Evolutionary conservation across 2,888 invertebrate species (phyloP), one percentile per base, ranked within the genome.

Genomic region (Mactromeris polynyma): DNA sequence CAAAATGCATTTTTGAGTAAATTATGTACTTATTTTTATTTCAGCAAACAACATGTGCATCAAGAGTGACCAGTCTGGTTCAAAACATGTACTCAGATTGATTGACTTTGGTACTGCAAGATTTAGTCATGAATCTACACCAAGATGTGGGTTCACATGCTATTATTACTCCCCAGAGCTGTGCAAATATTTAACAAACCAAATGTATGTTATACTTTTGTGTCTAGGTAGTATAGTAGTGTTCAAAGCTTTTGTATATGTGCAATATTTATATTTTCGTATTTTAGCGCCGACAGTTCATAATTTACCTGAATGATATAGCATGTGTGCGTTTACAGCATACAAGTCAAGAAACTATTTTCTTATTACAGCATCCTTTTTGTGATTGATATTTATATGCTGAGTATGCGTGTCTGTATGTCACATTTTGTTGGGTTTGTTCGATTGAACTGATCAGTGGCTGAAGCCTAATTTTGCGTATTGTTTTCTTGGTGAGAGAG

Each of bases 101-200:
- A 91, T 89, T 11, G 94, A 94, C 86, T 94, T 94, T 86, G 93
- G 93, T 17, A 93, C 94, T 0, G 92, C 94, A 4, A 93, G 87
- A 84, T 64, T 85, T 0, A 87, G 89, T 17, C 54, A 78, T 14
- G 91, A 94, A 21, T 42, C 40, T 0, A 80, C 90, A 0, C 83
- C 86, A 7, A 91, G 90, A 73, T 26, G 51, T 33, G 92, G 93
- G 0, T 88, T 91, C 80, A 93, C 94, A 7, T 91, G 92, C 6
- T 93, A 93, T 81, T 94, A 94, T 77, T 88, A 93, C 89, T 88
- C 93, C 9, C 92, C 93, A 26, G 94, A 94, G 46, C 40, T 89
- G 9, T 86, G 90, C 69, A 79, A 86, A 33, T 64, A n/a, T 26
- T n/a, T 26, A 26, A 1, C 2, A 19, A 19, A 17, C 51, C 2